These are phyloP conservation scores for Drosophila nigritarsus DNA, from an alignment of 2,888 invertebrate genomes.

Conservation along the genomic window DNA sequence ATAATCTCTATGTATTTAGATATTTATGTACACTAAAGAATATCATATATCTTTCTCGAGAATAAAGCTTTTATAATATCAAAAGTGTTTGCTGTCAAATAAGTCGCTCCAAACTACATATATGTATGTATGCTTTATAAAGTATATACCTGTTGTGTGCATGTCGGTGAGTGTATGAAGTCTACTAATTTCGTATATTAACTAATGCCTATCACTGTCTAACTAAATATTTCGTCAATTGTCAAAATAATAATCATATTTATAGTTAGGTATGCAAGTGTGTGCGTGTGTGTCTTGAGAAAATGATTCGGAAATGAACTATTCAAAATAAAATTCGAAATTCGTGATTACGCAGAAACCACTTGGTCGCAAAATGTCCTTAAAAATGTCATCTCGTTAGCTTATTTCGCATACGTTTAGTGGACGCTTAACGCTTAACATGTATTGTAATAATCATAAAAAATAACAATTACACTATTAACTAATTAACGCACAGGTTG, in stretches of 20 bases:
- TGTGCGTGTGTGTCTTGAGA: constrained; percentile 27
- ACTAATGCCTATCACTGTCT: constrained; percentile 53
- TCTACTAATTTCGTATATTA: constrained; percentile 49
- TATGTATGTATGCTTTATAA: constrained; percentile 41
- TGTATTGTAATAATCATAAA: constrained; percentile 44
- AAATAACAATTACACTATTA: constrained; percentile 76
- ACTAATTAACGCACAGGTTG: constrained; percentile 75
- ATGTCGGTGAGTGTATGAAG: constrained; percentile 58
- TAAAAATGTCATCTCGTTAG: constrained; percentile 21
- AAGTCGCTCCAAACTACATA: constrained; percentile 9
- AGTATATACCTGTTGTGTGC: constrained; percentile 46
- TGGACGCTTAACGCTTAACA: constrained; percentile 33
- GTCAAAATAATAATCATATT: constrained; percentile 13
- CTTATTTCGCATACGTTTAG: constrained; percentile 24
- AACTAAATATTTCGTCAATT: constrained; percentile 21
- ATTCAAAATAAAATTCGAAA: constrained; percentile 6
- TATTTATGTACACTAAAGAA: constrained; percentile 21
- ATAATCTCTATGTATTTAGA: constrained; percentile 7
- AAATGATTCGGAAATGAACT: constrained; percentile 17
- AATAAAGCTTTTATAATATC: constrained; percentile 64
- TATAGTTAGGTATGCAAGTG: constrained; percentile 24
- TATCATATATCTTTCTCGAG: constrained; percentile 29
- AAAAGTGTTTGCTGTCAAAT: constrained; percentile 26
- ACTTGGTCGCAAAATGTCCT: constrained; percentile 57
- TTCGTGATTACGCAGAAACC: constrained; percentile 60